Evolutionary conservation across 2,113 vertebrate genomes (phyloP).

Genomic region (Crotalus helleri): DNA sequence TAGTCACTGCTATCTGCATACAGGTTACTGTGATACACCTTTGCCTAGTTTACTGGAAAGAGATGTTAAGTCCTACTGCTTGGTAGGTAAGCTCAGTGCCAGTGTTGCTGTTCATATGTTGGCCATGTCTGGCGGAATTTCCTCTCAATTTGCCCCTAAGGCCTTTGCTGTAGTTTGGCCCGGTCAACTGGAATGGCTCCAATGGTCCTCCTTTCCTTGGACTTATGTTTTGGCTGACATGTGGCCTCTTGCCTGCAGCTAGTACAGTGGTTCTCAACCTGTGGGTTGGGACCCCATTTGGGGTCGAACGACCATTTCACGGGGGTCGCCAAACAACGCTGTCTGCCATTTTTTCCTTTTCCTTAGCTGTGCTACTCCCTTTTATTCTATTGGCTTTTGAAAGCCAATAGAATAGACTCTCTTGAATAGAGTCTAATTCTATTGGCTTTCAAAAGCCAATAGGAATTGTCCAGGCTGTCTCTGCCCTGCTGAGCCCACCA

Average conservation of each 20-base stretch:
- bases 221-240: not conserved
- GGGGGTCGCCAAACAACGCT: too few species aligned
- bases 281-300: too few species aligned
- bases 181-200: not conserved
- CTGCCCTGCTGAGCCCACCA: too few species aligned
- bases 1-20: not conserved
- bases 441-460: too few species aligned
- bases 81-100: not conserved
- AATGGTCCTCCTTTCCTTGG: not conserved
- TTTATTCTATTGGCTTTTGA: too few species aligned
- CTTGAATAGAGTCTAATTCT: too few species aligned
- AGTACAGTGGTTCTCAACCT: not conserved
- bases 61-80: not conserved
- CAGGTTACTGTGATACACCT: not conserved
- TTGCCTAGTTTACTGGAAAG: not conserved
- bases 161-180: not conserved
- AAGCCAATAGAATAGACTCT: too few species aligned
- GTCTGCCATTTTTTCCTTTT: too few species aligned
- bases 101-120: not conserved
- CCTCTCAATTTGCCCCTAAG: not conserved
- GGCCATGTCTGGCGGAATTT: not conserved
- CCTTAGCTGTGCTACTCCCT: too few species aligned
- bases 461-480: too few species aligned
- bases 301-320: too few species aligned
- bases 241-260: not conserved